Evolutionary conservation across 2,797 vertebrate genomes (phyloP).

Genomic region (Sardinella longiceps): DNA sequence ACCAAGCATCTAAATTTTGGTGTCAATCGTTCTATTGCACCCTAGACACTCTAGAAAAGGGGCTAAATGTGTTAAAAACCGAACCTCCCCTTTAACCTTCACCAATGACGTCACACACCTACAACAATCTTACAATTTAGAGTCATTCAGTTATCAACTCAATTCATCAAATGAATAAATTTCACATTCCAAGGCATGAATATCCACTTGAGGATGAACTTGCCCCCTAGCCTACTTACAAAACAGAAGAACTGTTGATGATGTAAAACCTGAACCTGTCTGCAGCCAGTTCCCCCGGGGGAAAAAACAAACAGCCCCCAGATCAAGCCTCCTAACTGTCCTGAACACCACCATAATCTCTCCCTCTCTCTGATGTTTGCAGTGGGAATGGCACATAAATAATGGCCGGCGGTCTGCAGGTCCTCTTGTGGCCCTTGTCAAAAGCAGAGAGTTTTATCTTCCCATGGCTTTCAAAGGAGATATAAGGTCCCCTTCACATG

Average conservation of each 20-base stretch:
- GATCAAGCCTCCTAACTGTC: neutral
- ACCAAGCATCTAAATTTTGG: too few species aligned
- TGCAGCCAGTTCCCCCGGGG: neutral
- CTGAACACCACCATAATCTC: neutral
- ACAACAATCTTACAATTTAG: too few species aligned
- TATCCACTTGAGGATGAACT: neutral
- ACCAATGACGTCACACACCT: too few species aligned
- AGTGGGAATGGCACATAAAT: neutral
- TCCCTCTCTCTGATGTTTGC: neutral
- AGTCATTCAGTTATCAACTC: neutral
- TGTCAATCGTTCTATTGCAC: too few species aligned
- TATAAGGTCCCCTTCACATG: constrained; percentile 12
- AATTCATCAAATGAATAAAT: neutral
- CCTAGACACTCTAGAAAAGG: too few species aligned
- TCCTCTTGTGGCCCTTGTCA: neutral
- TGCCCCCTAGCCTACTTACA: too few species aligned
- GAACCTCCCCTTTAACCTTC: too few species aligned
- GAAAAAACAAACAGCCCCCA: neutral
- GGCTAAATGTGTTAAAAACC: too few species aligned
- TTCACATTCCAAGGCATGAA: neutral
- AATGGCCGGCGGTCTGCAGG: neutral
- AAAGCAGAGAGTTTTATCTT: constrained; percentile 5
- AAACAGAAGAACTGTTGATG: neutral
- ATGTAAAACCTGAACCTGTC: neutral
- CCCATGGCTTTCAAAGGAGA: neutral